These are phyloP conservation scores for Oreortyx pictus DNA, from an alignment of 2,797 vertebrate genomes.

Conservation along the genomic window DNA sequence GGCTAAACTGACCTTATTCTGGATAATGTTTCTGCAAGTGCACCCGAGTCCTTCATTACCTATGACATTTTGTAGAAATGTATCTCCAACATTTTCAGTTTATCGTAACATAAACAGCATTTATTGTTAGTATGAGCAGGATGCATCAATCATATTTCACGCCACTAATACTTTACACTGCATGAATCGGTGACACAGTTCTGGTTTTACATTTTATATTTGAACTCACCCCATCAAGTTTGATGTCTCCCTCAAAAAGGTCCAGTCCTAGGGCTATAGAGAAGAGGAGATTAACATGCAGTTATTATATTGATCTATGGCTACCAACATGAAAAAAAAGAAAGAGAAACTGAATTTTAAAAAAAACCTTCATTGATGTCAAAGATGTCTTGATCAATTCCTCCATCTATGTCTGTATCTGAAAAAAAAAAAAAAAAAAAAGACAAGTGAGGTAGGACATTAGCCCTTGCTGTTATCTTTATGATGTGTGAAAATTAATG, in stretches of 20 bases:
- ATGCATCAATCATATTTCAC: not conserved
- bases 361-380: slow-evolving; percentile 91
- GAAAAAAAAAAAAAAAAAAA: slow-evolving; percentile 55
- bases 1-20: not conserved
- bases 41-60: not conserved
- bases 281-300: slow-evolving; percentile 19
- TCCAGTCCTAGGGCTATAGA: slow-evolving; percentile 84
- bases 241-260: slow-evolving; percentile 92
- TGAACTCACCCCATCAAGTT: slow-evolving; percentile 81
- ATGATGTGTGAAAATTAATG: slow-evolving; percentile 69
- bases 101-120: slow-evolving; percentile 18
- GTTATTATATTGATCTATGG: slow-evolving; percentile 14
- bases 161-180: not conserved
- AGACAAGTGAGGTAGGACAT: slow-evolving; percentile 39
- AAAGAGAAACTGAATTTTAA: not conserved
- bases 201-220: not conserved
- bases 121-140: not conserved
- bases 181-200: not conserved
- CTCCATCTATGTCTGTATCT: slow-evolving; percentile 88
- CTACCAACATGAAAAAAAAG: not conserved
- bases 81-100: not conserved
- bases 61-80: slow-evolving; percentile 18
- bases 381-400: slow-evolving; percentile 88
- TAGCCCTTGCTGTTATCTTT: slow-evolving; percentile 61
- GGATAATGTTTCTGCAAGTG: slow-evolving; percentile 41